phyloP scores from a whole-genome alignment of 2,888 invertebrate species.

The Rhyacophila evoluta region DNA sequence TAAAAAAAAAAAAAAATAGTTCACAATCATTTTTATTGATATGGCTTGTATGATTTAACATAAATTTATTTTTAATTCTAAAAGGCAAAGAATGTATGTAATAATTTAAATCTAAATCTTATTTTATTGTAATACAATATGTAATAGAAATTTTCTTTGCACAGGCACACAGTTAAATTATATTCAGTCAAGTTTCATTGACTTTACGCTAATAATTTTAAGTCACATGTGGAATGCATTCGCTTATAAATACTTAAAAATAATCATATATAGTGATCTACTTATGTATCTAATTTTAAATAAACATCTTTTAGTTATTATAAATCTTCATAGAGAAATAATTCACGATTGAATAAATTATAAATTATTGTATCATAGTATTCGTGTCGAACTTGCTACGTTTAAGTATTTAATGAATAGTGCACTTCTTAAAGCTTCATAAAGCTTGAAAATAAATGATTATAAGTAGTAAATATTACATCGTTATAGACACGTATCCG shows the following conservation, averaged over 20 bases:
- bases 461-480: background rate
- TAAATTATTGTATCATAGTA: background rate
- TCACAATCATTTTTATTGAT: background rate
- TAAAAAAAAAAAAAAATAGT: background rate
- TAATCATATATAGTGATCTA: background rate
- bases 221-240: slow-evolving; percentile 50
- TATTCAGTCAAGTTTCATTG: slow-evolving; percentile 27
- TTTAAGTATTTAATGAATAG: background rate
- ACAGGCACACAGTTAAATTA: background rate
- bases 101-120: background rate
- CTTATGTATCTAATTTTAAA: background rate
- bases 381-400: background rate
- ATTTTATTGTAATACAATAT: background rate
- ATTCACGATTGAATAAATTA: background rate
- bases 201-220: slow-evolving; percentile 37
- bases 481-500: background rate
- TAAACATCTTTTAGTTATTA: background rate
- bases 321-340: background rate
- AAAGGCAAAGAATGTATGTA: slow-evolving; percentile 16
- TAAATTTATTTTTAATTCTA: background rate
- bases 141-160: background rate
- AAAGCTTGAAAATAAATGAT: background rate
- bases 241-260: slow-evolving; percentile 34
- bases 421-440: background rate
- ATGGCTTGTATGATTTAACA: slow-evolving; percentile 13